Evolutionary conservation across 1,140 invertebrate genomes (phyloP).

Genomic region (Helicoverpa zea): DNA sequence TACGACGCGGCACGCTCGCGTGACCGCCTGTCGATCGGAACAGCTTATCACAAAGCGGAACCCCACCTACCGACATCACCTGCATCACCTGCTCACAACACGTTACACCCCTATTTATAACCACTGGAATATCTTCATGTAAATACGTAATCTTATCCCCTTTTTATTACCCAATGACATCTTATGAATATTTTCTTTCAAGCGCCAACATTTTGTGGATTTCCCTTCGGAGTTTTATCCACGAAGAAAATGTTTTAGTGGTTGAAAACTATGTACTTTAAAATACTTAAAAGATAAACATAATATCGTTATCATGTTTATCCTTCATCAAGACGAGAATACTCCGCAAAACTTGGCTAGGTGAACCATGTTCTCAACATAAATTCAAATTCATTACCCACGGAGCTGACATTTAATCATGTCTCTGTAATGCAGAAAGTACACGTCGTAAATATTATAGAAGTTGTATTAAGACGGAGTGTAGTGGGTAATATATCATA

Average conservation of each 20-base stretch:
- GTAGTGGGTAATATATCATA: slow-evolving; percentile 18
- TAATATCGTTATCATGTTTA: not conserved
- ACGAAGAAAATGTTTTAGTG: not conserved
- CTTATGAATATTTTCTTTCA: not conserved
- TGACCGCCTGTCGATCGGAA: slow-evolving; percentile 67
- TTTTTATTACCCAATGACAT: slow-evolving; percentile 29
- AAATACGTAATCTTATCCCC: slow-evolving; percentile 38
- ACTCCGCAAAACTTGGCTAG: not conserved
- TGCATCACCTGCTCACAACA: slow-evolving; percentile 64
- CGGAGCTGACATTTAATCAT: slow-evolving; percentile 29
- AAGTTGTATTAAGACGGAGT: slow-evolving; percentile 5
- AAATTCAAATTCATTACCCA: slow-evolving; percentile 35
- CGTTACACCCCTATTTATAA: slow-evolving; percentile 61
- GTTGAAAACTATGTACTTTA: not conserved
- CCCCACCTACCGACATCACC: slow-evolving; percentile 49
- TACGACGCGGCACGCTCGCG: slow-evolving; percentile 54
- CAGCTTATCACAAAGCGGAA: slow-evolving; percentile 62
- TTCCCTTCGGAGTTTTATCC: slow-evolving; percentile 1
- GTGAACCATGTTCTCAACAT: slow-evolving; percentile 10
- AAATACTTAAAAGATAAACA: slow-evolving; percentile 16
- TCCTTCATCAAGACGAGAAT: not conserved
- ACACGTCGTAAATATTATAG: slow-evolving; percentile 15
- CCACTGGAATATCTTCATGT: slow-evolving; percentile 55
- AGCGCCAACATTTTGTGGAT: not conserved
- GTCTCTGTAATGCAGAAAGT: slow-evolving; percentile 1